These are phyloP conservation scores for Criorhina ranunculi DNA, from an alignment of 2,888 invertebrate species.

Conservation along the genomic window DNA sequence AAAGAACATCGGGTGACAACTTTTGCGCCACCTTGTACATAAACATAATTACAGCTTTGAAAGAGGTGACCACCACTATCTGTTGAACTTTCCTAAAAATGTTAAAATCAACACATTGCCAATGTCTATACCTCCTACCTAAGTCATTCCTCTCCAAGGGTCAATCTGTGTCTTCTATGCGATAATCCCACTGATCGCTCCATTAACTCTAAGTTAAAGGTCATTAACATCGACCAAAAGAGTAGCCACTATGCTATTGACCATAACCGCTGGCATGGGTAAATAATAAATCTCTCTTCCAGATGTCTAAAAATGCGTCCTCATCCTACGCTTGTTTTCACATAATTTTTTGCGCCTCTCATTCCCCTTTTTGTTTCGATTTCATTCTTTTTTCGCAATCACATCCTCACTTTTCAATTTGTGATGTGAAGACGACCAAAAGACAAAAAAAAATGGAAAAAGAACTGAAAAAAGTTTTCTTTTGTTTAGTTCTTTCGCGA, in stretches of 20 bases:
- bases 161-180: neutral
- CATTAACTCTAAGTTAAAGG: constrained; percentile 31
- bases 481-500: constrained; percentile 16
- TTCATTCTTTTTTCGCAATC: constrained; percentile 36
- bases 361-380: constrained; percentile 3
- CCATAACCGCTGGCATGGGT: neutral
- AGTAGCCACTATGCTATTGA: neutral
- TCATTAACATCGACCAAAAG: constrained; percentile 16
- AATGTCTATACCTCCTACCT: no score
- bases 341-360: constrained; percentile 7
- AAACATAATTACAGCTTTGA: no score
- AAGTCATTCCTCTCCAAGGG: neutral
- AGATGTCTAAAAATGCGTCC: constrained; percentile 45
- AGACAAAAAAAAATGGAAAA: neutral
- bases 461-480: constrained; percentile 27
- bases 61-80: no score
- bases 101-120: no score
- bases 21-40: no score
- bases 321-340: constrained; percentile 44
- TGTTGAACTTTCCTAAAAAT: no score
- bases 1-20: no score
- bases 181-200: neutral
- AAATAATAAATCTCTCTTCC: constrained; percentile 40
- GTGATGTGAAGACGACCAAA: neutral
- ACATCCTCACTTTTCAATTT: constrained; percentile 30